phyloP scores from a whole-genome alignment of 2,888 invertebrate genomes.

The Agrotis clavis region DNA sequence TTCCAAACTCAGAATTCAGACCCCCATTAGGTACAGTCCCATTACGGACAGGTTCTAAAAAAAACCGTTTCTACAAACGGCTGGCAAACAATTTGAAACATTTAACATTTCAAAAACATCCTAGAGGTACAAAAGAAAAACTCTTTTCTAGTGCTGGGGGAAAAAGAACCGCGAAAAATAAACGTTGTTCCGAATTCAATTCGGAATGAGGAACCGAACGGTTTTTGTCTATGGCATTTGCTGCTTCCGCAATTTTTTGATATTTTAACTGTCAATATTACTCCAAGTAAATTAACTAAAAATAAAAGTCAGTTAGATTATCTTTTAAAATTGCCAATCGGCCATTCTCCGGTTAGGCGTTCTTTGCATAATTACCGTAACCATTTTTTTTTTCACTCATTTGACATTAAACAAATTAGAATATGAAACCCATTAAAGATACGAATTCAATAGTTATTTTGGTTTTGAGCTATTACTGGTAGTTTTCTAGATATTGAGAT shows the following conservation, averaged over 20 bases:
- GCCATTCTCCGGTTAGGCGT: too few species aligned
- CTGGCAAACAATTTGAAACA: conserved; percentile 63
- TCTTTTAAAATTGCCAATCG: too few species aligned
- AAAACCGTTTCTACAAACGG: conserved; percentile 42
- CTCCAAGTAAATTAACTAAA: too few species aligned
- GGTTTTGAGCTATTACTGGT: too few species aligned
- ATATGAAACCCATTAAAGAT: too few species aligned
- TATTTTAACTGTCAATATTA: not conserved
- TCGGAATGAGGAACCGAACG: conserved; percentile 3
- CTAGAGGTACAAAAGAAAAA: conserved; percentile 52
- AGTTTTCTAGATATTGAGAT: too few species aligned
- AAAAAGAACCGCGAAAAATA: conserved; percentile 11
- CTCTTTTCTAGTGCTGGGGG: conserved; percentile 53
- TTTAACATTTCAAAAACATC: conserved; percentile 63
- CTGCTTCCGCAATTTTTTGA: conserved; percentile 5
- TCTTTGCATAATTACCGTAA: too few species aligned
- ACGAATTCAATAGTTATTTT: too few species aligned
- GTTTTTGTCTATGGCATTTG: conserved; percentile 10
- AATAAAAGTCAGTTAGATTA: too few species aligned
- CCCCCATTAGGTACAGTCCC: conserved; percentile 26
- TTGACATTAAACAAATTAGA: too few species aligned
- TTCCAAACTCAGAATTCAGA: conserved; percentile 5
- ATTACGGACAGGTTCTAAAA: conserved; percentile 29
- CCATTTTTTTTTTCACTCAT: too few species aligned
- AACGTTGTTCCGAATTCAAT: conserved; percentile 33